Percentiles rank a stretch among this genome's conserved stretches.
Evolutionary conservation across 2,888 invertebrate genomes (phyloP).

Genomic region (Oscheius onirici): DNA sequence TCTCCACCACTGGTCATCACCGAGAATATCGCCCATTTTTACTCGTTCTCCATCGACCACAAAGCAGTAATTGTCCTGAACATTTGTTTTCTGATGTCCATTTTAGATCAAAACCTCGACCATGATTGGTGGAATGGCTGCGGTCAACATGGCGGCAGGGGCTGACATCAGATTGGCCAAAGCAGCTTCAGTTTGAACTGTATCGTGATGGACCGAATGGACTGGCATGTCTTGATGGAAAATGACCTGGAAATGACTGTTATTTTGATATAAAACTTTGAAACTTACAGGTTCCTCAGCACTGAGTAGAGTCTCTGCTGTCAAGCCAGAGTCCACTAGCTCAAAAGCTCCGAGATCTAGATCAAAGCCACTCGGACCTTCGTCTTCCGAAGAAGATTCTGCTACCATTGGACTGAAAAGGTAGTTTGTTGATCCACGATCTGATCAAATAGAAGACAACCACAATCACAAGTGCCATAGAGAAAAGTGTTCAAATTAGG

Average conservation of each 20-base stretch:
- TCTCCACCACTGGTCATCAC: constrained; percentile 71
- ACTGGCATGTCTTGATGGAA: constrained; percentile 68
- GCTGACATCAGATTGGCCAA: constrained; percentile 70
- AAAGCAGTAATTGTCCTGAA: constrained; percentile 71
- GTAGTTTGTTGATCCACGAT: not conserved
- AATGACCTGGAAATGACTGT: constrained; percentile 37
- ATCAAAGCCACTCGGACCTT: constrained; percentile 57
- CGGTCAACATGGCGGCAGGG: constrained; percentile 66
- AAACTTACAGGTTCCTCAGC: constrained; percentile 66
- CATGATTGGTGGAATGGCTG: constrained; percentile 66
- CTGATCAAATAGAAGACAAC: not conserved
- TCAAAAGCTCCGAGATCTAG: constrained; percentile 70
- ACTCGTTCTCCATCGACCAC: constrained; percentile 71
- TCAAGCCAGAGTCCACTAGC: constrained; percentile 64
- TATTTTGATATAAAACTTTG: not conserved
- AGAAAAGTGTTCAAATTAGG: constrained; percentile 1
- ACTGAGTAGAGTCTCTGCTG: constrained; percentile 65
- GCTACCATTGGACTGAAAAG: constrained; percentile 35
- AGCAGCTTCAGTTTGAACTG: constrained; percentile 71
- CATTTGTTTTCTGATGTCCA: not conserved
- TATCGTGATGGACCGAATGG: constrained; percentile 71
- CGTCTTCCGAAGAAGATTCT: constrained; percentile 54
- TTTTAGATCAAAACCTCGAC: constrained; percentile 45
- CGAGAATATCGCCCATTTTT: constrained; percentile 68
- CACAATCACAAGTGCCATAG: constrained; percentile 6